Conservation (phyloP, 2,113 vertebrate species). For the Morone saxatilis region DNA sequence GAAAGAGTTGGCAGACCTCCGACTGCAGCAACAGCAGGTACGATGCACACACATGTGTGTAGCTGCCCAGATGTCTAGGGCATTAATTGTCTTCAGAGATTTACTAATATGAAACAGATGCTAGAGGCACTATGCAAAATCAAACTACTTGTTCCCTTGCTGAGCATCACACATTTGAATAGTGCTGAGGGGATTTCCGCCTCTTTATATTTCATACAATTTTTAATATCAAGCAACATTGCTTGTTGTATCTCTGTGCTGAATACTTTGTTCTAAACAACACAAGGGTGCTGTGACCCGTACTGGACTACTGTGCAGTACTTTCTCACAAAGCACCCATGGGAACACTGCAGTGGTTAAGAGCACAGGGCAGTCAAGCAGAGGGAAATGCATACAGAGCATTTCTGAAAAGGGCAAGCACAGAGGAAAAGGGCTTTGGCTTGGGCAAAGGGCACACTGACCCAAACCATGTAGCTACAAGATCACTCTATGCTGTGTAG, state of each 20-base stretch:
- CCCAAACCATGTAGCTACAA: conserved; percentile 65
- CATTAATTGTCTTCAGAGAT: conserved; percentile 12
- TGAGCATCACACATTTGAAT: conserved; percentile 1
- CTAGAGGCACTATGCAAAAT: conserved; percentile 2
- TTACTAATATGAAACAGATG: background rate
- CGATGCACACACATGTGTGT: background rate
- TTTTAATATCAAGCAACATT: conserved; percentile 5
- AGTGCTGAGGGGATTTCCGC: background rate
- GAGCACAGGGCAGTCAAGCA: conserved; percentile 65
- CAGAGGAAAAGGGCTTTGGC: conserved; percentile 62
- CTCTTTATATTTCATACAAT: background rate
- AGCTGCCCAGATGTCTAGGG: conserved; percentile 45
- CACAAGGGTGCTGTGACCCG: conserved; percentile 49
- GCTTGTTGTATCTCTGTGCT: conserved; percentile 8
- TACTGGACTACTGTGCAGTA: conserved; percentile 48
- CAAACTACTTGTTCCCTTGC: background rate
- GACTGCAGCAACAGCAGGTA: conserved; percentile 97
- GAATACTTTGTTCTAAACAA: conserved; percentile 36
- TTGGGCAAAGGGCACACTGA: conserved; percentile 75
- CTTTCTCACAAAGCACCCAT: conserved; percentile 52
- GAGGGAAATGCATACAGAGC: conserved; percentile 72
- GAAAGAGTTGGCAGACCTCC: conserved; percentile 93
- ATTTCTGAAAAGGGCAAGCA: conserved; percentile 76
- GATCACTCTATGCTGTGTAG: conserved; percentile 58
- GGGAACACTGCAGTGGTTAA: conserved; percentile 57